Base-by-base conservation (phyloP, 2,888 invertebrate species). In the Heterodera filipjevi region DNA sequence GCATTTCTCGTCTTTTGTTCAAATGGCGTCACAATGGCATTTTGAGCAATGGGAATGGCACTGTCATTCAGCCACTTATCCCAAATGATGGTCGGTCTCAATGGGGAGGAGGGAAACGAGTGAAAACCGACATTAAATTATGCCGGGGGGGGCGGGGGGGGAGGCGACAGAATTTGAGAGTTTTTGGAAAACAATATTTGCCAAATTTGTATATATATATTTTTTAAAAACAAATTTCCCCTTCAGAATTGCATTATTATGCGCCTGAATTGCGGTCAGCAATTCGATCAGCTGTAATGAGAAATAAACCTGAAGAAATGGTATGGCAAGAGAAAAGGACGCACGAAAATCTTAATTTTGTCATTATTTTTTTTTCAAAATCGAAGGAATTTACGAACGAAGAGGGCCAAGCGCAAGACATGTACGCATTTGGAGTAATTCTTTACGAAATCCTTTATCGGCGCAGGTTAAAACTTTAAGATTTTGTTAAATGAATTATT, bases 361-460 rank as follows among this genome's bases (percentile, higher is more conserved):
- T n/a, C n/a, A n/a, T 53, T 75, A 27, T 27, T 6, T 6, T 59
- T 59, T 35, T 22, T 33, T 30, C 6, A 66, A 66, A 44, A 32
- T 33, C 46, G 8, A 30, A 75, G 75, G 84, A 85, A 72, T 84
- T 84, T 32, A 64, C 82, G 6, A 78, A 76, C 39, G 71, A 82
- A 16, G 83, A 85, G 27, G 85, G 85, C 14, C 83, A 82, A 59
- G 66, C 85, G 10, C 74, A 82, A 30, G 88, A 88, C 75, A 86
- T 88, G 81, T 88, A 84, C 78, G 80, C 85, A 12, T 88, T 88
- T 70, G 88, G 88, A 32, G 84, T 85, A 70, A 81, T 88, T 53
- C 80, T 88, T 3, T 86, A 83, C 77, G 88, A 88, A 66, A 82
- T 88, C 22, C 73, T 85, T 32, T 85, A 78, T 44, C 68, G 77